Evolutionary conservation across 2,113 vertebrate genomes (phyloP).

Genomic region (Oryzias celebensis): DNA sequence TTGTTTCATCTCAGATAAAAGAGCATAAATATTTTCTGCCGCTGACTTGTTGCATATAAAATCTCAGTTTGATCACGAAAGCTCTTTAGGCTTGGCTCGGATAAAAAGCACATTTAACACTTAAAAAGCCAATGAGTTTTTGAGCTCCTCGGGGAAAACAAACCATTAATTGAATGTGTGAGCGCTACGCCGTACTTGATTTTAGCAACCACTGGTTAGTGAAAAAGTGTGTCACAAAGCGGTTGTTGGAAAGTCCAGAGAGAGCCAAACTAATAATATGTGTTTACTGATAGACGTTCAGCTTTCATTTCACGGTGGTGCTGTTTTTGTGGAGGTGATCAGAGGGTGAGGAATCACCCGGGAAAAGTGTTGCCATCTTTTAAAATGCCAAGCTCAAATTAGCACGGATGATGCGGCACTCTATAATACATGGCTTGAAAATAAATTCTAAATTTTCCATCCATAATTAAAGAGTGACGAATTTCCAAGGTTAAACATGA

Average conservation of each 20-base stretch:
- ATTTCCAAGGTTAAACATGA: slow-evolving; percentile 37
- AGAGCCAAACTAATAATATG: neutral
- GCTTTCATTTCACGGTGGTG: slow-evolving; percentile 7
- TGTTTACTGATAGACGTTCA: slow-evolving; percentile 9
- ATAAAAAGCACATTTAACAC: slow-evolving; percentile 44
- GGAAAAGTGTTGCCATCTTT: slow-evolving; percentile 37
- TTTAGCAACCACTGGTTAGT: slow-evolving; percentile 15
- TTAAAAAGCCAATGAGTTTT: slow-evolving; percentile 26
- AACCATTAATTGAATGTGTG: slow-evolving; percentile 33
- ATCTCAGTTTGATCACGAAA: slow-evolving; percentile 1
- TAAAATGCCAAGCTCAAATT: slow-evolving; percentile 50
- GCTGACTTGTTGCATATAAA: slow-evolving; percentile 8
- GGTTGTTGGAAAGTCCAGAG: slow-evolving; percentile 10
- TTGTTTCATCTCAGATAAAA: slow-evolving; percentile 23
- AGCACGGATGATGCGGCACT: slow-evolving; percentile 61
- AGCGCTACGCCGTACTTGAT: neutral
- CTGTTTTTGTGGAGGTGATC: slow-evolving; percentile 32
- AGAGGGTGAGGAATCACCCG: slow-evolving; percentile 22
- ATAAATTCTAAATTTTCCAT: slow-evolving; percentile 63
- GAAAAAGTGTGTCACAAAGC: slow-evolving; percentile 15
- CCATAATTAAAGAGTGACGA: slow-evolving; percentile 62
- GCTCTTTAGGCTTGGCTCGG: slow-evolving; percentile 3
- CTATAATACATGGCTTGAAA: slow-evolving; percentile 65
- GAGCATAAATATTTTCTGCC: neutral
- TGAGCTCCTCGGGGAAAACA: slow-evolving; percentile 16